Evolutionary conservation across 2,797 vertebrate genomes (phyloP).

Genomic region (Hephaestus fuliginosus): DNA sequence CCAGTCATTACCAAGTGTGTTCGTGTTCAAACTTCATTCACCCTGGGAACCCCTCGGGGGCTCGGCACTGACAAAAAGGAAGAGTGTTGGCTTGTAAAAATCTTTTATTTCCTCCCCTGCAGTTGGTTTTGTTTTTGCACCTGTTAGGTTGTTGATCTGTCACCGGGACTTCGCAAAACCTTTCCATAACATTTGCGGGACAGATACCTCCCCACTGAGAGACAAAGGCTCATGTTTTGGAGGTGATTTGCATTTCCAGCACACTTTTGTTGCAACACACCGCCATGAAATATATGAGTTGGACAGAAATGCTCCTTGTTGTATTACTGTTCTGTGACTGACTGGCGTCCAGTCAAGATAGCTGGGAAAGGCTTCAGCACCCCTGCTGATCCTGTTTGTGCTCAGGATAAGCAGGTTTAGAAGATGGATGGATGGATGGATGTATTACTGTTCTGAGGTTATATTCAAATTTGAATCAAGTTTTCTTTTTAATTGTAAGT

Average conservation of each 20-base stretch:
- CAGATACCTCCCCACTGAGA: slow-evolving; percentile 8
- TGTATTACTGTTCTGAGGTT: background rate
- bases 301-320: background rate
- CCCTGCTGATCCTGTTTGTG: too few relatives aligned
- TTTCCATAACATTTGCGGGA: slow-evolving; percentile 28
- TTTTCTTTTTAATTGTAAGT: background rate
- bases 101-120: slow-evolving; percentile 15
- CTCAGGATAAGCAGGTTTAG: too few relatives aligned
- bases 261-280: background rate
- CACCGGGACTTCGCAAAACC: slow-evolving; percentile 29
- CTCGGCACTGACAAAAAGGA: background rate
- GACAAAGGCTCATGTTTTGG: slow-evolving; percentile 9
- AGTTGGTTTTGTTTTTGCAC: slow-evolving; percentile 62
- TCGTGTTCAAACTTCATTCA: background rate
- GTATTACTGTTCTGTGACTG: too few relatives aligned
- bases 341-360: too few relatives aligned
- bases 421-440: too few relatives aligned
- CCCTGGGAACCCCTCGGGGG: slow-evolving; percentile 9
- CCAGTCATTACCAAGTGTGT: background rate
- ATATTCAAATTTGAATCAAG: background rate
- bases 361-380: too few relatives aligned
- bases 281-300: background rate
- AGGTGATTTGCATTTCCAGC: slow-evolving; percentile 3
- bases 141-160: slow-evolving; percentile 58
- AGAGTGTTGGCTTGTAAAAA: slow-evolving; percentile 23